Percentiles rank a stretch among this genome's conserved stretches.
Conservation (phyloP, 2,797 vertebrate species). For the Urosaurus nigricauda region DNA sequence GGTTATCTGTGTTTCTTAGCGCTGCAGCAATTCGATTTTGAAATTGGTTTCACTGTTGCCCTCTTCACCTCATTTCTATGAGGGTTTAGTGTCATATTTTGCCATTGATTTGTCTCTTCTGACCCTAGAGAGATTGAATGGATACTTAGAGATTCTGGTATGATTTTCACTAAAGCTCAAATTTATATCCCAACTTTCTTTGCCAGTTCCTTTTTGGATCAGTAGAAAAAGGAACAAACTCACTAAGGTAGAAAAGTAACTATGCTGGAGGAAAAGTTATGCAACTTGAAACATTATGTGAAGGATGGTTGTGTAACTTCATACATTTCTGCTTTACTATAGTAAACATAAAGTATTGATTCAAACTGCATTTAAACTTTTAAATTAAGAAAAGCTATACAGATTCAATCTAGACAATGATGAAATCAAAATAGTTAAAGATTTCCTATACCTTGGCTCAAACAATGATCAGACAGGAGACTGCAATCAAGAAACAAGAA, state of each 20-base stretch:
- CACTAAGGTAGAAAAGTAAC: not conserved
- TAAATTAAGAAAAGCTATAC: too few relatives aligned
- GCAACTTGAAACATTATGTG: not conserved
- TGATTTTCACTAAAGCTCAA: slow-evolving; percentile 50
- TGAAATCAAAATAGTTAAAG: too few relatives aligned
- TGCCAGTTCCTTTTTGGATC: slow-evolving; percentile 14
- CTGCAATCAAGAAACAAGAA: too few relatives aligned
- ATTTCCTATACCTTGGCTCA: too few relatives aligned
- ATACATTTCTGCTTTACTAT: too few relatives aligned
- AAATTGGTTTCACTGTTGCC: slow-evolving; percentile 64
- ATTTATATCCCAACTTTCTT: slow-evolving; percentile 48
- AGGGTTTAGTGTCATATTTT: slow-evolving; percentile 63
- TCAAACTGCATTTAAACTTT: too few relatives aligned
- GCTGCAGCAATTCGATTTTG: slow-evolving; percentile 61
- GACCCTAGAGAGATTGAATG: slow-evolving; percentile 55
- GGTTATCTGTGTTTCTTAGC: slow-evolving; percentile 63
- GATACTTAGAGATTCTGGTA: slow-evolving; percentile 45
- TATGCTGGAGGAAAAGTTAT: not conserved
- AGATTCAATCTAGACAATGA: too few relatives aligned
- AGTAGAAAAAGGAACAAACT: slow-evolving; percentile 29
- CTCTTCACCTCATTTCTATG: slow-evolving; percentile 68
- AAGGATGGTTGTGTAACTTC: not conserved
- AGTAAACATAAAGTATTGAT: too few relatives aligned
- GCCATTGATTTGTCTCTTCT: slow-evolving; percentile 56
- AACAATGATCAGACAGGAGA: too few relatives aligned